Conservation (phyloP, 2,797 vertebrate genomes). For the Melanotaenia boesemani region DNA sequence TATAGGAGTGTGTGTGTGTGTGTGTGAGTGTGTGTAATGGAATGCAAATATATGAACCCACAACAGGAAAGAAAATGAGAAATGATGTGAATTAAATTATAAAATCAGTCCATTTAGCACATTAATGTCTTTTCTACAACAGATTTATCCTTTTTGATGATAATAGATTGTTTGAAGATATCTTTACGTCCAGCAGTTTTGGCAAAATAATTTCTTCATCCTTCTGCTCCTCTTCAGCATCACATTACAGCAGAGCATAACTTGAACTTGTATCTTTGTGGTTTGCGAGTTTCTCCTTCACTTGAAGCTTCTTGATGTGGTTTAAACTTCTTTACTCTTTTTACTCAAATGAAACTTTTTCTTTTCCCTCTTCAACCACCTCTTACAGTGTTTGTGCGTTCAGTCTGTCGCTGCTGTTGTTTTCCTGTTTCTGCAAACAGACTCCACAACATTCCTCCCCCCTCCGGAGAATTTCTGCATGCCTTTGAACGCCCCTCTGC, state of each 20-base stretch:
- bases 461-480: slow-evolving; percentile 30
- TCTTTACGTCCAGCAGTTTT: no score
- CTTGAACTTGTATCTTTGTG: neutral
- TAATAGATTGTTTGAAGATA: no score
- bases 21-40: neutral
- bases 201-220: no score
- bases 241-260: neutral
- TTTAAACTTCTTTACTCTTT: neutral
- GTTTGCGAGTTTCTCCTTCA: neutral
- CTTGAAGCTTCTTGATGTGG: neutral
- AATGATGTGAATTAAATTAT: no score
- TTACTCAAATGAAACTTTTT: neutral
- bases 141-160: neutral
- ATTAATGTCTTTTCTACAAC: neutral
- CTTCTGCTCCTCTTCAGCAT: neutral
- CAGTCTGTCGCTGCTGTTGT: slow-evolving; percentile 4
- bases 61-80: no score
- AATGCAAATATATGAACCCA: no score
- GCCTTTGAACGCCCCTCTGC: slow-evolving; percentile 53
- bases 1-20: no score
- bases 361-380: neutral
- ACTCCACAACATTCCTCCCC: slow-evolving; percentile 43
- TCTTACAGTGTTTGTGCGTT: slow-evolving; percentile 6
- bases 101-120: no score
- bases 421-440: slow-evolving; percentile 45